phyloP scores from a whole-genome alignment of 2,888 invertebrate genomes.

The Parapristionchus giblindavisi region DNA sequence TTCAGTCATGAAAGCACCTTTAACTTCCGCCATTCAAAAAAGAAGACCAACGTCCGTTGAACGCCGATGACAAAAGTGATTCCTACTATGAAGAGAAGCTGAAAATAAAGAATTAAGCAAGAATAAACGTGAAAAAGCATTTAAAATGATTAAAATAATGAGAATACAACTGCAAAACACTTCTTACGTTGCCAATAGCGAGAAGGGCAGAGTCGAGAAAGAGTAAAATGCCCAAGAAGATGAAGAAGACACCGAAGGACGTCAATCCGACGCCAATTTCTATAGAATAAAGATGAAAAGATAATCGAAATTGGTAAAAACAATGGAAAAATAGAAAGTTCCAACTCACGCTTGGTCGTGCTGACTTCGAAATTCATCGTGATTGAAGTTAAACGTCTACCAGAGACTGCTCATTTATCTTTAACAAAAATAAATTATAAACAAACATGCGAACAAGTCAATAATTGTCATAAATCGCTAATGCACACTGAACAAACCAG shows the following conservation, averaged over 20 bases:
- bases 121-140: not conserved
- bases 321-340: constrained; percentile 2
- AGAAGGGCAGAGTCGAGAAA: constrained; percentile 95
- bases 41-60: constrained; percentile 92
- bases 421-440: not conserved
- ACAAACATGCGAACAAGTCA: not conserved
- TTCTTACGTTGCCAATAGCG: constrained; percentile 98
- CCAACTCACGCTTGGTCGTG: constrained; percentile 57
- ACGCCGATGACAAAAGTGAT: constrained; percentile 94
- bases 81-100: constrained; percentile 95
- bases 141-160: not conserved
- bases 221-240: constrained; percentile 89
- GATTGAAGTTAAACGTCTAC: not conserved
- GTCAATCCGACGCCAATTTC: constrained; percentile 96
- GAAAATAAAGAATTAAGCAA: constrained; percentile 67
- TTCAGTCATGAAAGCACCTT: constrained; percentile 76
- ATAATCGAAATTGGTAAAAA: not conserved
- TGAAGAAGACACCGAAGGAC: constrained; percentile 92
- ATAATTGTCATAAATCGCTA: not conserved
- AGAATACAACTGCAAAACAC: not conserved
- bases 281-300: constrained; percentile 50
- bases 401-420: constrained; percentile 8
- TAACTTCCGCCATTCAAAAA: constrained; percentile 94
- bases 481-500: not conserved
- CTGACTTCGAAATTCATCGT: constrained; percentile 64